Evolutionary conservation across 2,797 vertebrate genomes (phyloP), one percentile per base, ranked within the genome.

Genomic region (Xenentodon cancila): DNA sequence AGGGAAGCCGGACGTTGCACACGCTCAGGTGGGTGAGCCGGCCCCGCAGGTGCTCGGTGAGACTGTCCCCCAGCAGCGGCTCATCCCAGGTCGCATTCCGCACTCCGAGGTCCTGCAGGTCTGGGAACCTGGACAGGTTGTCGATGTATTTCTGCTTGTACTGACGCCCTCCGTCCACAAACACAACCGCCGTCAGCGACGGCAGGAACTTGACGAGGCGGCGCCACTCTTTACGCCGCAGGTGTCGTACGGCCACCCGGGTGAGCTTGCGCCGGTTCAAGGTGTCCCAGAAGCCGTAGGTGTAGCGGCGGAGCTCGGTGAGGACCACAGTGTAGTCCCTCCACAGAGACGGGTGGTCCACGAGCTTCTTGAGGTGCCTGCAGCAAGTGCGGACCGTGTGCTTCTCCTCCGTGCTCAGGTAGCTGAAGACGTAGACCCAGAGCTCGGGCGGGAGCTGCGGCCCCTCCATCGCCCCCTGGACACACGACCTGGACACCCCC

Each of bases 151-250:
- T 87, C 64, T 79, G 63, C 44, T 77, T 79, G 60, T 88, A 90
- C 16, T 71, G 30, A 1, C 82, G 71, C 0, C 81, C 88, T 0
- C 85, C 88, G 48, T 85, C 81, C 61, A 80, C 78, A 49, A 88
- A 88, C 3, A 83, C 85, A 15, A 90, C 51, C n/a, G 88, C 73
- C 15, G 77, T 85, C 46, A 90, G 77, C 0, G 67, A 47, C 1
- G 88, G 86, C 0, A 88, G 81, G 54, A 85, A 88, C 27, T 60
- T 79, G 1, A 87, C 71, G 12, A 90, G 84, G 58, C 84, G 76
- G 9, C 84, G 77, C 88, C 86, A 90, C 62, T 90, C 88, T 53
- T 81, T 86, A 4, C 85, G 84, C 59, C 84, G 72, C 40, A 90
- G 65, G 22, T 86, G 86, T 0, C 86, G 66, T 22, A 90, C 86